Base-by-base conservation (phyloP, 1,140 invertebrate species). In the Hydropsyche tenuis region DNA sequence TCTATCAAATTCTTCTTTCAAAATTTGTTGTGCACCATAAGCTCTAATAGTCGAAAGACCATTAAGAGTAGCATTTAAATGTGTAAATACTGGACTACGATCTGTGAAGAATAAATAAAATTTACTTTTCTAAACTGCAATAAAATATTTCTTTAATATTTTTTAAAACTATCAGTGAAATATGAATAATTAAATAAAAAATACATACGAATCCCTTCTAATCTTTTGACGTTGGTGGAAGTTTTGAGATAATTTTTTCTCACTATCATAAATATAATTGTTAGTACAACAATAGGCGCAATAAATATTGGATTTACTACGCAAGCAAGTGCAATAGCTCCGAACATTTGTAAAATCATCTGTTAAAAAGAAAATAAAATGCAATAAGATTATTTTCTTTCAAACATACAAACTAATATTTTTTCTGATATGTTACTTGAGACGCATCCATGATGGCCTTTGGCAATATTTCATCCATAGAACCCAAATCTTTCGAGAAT, bases 401-500 rank as follows among this genome's bases (percentile, higher is more conserved):
- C 9, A 4, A 9, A 3, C 30, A 37, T 37, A 37, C 3, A 37
- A 37, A 37, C 37, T n/a, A n/a, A n/a, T n/a, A n/a, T n/a, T n/a
- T 43, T 11, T 42, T 65, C 20, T 45, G 23, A 16, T 62, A 48
- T 16, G 46, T 81, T 81, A 86, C 86, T 79, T 88, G 87, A 0
- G 91, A 81, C 45, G 91, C 88, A 80, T 95, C 93, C 65, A 94
- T 85, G 65, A 92, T 86, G 0, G 88, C 85, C 73, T 85, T 84
- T 74, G 95, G 94, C 18, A 97, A 82, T 1, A 90, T 79, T 82
- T 97, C 94, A 81, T 96, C 95, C 43, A 95, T 88, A 1, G 89
- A 86, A 0, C 93, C 92, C 80, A 93, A 88, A 75, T 94, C 92
- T 82, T 93, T 93, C 1, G 91, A 90, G 77, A 94, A 94, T 43